A percentile compares a stretch with the other conserved stretches of the same genome.
These are phyloP conservation scores for Caenorhabditis zanzibari DNA, from an alignment of 2,888 invertebrate genomes.

Conservation along the genomic window DNA sequence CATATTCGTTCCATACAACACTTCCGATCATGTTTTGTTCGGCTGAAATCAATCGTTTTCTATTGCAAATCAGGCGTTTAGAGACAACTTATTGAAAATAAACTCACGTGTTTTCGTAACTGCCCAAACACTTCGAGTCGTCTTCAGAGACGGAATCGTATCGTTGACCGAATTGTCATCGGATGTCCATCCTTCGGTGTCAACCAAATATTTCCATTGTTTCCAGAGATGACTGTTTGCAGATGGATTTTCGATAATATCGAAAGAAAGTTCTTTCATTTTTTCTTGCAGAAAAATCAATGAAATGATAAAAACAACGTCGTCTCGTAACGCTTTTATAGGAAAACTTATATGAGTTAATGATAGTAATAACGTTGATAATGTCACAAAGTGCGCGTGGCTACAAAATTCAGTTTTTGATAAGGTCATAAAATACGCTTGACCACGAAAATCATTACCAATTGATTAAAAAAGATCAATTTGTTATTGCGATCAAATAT, in stretches of 20 bases:
- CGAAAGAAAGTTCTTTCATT: conserved; percentile 28
- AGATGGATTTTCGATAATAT: conserved; percentile 44
- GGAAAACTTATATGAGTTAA: background rate
- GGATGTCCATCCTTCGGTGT: conserved; percentile 68
- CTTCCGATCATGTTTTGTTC: conserved; percentile 59
- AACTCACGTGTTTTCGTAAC: conserved; percentile 64
- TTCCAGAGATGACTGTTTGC: conserved; percentile 52
- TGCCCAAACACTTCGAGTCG: conserved; percentile 62
- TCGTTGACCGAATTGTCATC: conserved; percentile 66
- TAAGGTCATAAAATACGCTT: conserved; percentile 34
- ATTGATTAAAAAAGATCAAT: background rate
- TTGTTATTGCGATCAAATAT: background rate
- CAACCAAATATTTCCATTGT: conserved; percentile 63
- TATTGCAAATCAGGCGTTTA: background rate
- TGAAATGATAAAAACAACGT: background rate
- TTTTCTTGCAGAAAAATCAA: background rate
- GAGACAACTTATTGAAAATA: background rate
- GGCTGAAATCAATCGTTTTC: conserved; percentile 23
- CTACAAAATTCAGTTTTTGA: conserved; percentile 43
- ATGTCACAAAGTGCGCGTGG: conserved; percentile 26
- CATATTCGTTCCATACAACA: conserved; percentile 70
- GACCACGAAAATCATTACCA: conserved; percentile 28
- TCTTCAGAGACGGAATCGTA: conserved; percentile 47
- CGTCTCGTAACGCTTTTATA: background rate
- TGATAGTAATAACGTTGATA: conserved; percentile 21